Evolutionary conservation across 1,140 invertebrate species (phyloP).

Genomic region (Tenebrio molitor): DNA sequence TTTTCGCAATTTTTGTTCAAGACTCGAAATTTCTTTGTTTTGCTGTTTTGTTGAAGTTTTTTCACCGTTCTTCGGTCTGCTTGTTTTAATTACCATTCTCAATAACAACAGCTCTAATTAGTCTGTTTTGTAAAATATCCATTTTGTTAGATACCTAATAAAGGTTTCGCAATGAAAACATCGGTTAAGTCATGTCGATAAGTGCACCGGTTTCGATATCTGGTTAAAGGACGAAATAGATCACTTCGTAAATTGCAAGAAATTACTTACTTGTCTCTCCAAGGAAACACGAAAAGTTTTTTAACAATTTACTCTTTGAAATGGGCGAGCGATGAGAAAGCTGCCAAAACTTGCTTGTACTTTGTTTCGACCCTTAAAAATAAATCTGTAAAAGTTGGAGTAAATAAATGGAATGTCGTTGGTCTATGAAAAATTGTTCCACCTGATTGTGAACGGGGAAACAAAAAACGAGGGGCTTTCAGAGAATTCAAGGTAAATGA

Average conservation of each 20-base stretch:
- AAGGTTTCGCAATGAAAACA: no score
- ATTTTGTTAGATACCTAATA: no score
- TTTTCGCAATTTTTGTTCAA: no score
- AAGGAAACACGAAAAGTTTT: background rate
- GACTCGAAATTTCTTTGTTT: no score
- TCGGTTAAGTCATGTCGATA: no score
- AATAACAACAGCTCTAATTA: no score
- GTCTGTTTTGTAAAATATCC: no score
- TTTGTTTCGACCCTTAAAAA: conserved; percentile 6
- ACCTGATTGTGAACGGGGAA: conserved; percentile 1
- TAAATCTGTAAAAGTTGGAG: background rate
- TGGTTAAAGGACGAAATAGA: no score
- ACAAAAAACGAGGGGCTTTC: background rate
- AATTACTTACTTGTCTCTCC: conserved; percentile 2
- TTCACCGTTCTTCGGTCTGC: no score
- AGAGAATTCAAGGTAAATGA: background rate
- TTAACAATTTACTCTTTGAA: background rate
- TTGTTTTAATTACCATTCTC: no score
- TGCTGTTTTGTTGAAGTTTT: no score
- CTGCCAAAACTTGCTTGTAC: background rate
- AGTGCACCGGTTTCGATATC: no score
- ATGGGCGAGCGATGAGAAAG: background rate
- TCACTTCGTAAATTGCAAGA: background rate
- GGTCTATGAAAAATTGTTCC: conserved; percentile 11
- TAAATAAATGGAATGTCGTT: conserved; percentile 18